Base-by-base conservation (phyloP, 35 echinoderm and acorn worm species). In the Heliocidaris erythrogramma region DNA sequence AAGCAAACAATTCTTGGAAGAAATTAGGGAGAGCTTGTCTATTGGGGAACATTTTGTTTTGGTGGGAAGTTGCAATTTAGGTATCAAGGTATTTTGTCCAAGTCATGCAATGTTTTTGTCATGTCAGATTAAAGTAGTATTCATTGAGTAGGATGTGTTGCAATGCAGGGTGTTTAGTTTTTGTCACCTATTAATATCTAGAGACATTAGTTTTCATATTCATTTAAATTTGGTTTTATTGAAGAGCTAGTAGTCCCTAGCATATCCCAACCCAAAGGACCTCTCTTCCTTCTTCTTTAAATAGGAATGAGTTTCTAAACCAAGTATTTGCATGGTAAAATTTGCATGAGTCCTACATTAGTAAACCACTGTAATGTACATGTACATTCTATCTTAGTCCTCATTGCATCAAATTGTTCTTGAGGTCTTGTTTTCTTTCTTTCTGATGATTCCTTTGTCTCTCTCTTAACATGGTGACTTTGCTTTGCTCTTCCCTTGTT, bases 321-420 rank as follows among this genome's bases (percentile, higher is more conserved):
- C 65, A 21, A 78, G 18, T 4, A 78, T 78, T n/a, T 78, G 65
- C 65, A 78, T 78, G 65, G 2, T 78, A 78, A 24, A 78, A 78
- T n/a, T 78, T n/a, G 65, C 65, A 78, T 78, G 65, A 78, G 21
- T n/a, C 65, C 65, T 78, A 78, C 65, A 78, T 78, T 78, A n/a
- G 35, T 78, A 78, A 24, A 78, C 65, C 65, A n/a, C 27, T 78
- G 65, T 78, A 78, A 7, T 78, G 65, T 78, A 24, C 27, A 7
- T 78, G 65, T 78, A 24, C 27, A 27, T 42, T 42, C 35, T 42
- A 78, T 24, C 21, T 18, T 78, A 78, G 65, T n/a, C 65, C 65
- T 78, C 65, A 78, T 78, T 78, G 65, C 65, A 78, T 24, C 65
- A 78, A 78, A 18, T 78, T 21, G 21, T 24, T 78, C 14, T 78